Evolutionary conservation across 2,888 invertebrate species (phyloP), one percentile per base, ranked within the genome.

Genomic region (Hirtodrosophila trivittata): DNA sequence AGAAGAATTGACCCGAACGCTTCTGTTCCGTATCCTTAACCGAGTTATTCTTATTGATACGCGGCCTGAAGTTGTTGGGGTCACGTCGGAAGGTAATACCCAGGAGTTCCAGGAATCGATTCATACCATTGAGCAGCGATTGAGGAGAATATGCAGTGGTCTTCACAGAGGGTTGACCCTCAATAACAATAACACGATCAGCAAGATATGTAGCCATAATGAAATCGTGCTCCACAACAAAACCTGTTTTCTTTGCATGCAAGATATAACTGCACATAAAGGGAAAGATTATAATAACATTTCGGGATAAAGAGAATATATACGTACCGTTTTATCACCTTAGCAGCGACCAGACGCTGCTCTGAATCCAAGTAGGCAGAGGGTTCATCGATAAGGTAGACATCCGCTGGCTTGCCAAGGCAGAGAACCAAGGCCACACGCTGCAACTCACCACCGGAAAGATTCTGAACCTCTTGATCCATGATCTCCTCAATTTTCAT

Each of bases 201-300:
- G 99, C 98, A 67, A 98, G 93, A 91, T 99, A 99, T 0, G 99
- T 99, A 10, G 99, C 99, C 99, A 99, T 99, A 75, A 99, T 99
- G 91, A 99, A 99, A 92, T 99, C 99, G 94, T 99, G 99, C 94
- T 99, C 99, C 1, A 99, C 99, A 10, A 99, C 96, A 90, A 99
- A 99, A 8, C 99, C 99, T 5, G 99, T 99, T 91, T 99, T 98
- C 92, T 99, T 99, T 0, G 99, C 98, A 88, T 99, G 99, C 37
- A 99, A 93, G 90, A 99, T 98, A 90, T 98, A 99, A 87, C 95
- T 95, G 90, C 8, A 68, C 1, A 25, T n/a, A 9, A 41, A 12
- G 30, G 1, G 35, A 12, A 14, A 43, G 9, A 21, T 8, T 32
- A 13, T 32, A 14, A 9, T 0, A 4, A 9, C 25, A 25, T 25